Evolutionary conservation across 2,888 invertebrate species (phyloP).

Genomic region (Beris morrisii): DNA sequence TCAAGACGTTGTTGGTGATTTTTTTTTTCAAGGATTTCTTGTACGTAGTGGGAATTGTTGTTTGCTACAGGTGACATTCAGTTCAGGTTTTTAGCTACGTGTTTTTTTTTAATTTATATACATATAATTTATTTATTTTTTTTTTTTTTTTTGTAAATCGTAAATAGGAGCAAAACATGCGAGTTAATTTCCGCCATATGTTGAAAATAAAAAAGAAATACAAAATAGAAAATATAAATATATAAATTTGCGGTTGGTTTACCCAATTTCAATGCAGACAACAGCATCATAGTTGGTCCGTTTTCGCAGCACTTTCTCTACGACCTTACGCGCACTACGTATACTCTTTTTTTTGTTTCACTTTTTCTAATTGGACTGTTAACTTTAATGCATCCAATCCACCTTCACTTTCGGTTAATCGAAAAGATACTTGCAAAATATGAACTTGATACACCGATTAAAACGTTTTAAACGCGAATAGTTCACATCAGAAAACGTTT

Average conservation of each 20-base stretch:
- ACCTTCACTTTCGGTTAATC: slow-evolving; percentile 8
- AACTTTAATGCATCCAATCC: slow-evolving; percentile 9
- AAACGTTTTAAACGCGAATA: too few relatives aligned
- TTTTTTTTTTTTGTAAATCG: background rate
- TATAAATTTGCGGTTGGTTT: slow-evolving; percentile 33
- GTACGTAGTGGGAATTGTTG: slow-evolving; percentile 28
- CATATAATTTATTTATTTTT: background rate
- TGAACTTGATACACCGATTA: too few relatives aligned
- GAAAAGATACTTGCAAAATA: too few relatives aligned
- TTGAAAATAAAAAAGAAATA: background rate
- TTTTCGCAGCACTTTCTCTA: slow-evolving; percentile 30
- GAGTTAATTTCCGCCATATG: background rate
- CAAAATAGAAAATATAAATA: background rate
- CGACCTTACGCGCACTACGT: background rate
- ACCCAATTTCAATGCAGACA: slow-evolving; percentile 56
- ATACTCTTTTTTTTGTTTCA: too few relatives aligned
- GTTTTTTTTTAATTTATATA: background rate
- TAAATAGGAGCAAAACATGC: background rate
- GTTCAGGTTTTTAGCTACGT: slow-evolving; percentile 14
- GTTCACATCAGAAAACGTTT: too few relatives aligned
- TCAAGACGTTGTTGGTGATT: background rate
- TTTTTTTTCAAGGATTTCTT: slow-evolving; percentile 32
- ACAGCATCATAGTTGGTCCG: slow-evolving; percentile 52
- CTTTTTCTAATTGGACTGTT: too few relatives aligned
- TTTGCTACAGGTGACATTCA: slow-evolving; percentile 33